A percentile compares a stretch with the other conserved stretches of the same genome.
Conservation (phyloP, 1,140 invertebrate species). For the Adoxophyes honmai region DNA sequence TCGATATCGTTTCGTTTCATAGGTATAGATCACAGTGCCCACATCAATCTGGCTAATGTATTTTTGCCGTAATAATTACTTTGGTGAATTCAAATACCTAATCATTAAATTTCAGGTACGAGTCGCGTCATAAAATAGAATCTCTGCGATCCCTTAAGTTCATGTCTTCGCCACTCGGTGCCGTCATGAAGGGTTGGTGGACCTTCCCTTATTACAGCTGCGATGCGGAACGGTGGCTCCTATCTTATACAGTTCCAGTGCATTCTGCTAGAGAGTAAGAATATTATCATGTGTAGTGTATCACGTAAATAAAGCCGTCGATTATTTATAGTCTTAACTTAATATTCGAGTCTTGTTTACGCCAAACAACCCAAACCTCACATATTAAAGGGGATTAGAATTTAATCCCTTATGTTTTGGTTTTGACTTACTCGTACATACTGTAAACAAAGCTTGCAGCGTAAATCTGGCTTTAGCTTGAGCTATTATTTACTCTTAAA, state of each 20-base stretch:
- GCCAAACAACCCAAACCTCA: no score
- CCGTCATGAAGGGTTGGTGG: conserved; percentile 86
- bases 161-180: conserved; percentile 81
- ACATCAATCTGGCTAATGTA: no score
- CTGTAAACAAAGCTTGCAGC: no score
- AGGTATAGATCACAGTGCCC: no score
- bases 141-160: conserved; percentile 83
- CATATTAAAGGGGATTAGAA: background rate
- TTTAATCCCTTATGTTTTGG: background rate
- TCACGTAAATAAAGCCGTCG: no score
- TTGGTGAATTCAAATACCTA: no score
- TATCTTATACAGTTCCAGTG: conserved; percentile 87
- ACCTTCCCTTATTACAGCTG: conserved; percentile 89
- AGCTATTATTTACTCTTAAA: no score
- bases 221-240: conserved; percentile 82
- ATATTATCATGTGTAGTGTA: conserved; percentile 9
- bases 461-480: no score
- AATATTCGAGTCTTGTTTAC: background rate
- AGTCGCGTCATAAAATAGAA: conserved; percentile 61
- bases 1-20: no score
- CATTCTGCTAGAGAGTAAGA: conserved; percentile 79
- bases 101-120: conserved; percentile 47
- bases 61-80: no score
- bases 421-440: background rate
- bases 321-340: no score